Evolutionary conservation across 2,888 invertebrate genomes (phyloP).

Genomic region (Pseudococcus longispinus): DNA sequence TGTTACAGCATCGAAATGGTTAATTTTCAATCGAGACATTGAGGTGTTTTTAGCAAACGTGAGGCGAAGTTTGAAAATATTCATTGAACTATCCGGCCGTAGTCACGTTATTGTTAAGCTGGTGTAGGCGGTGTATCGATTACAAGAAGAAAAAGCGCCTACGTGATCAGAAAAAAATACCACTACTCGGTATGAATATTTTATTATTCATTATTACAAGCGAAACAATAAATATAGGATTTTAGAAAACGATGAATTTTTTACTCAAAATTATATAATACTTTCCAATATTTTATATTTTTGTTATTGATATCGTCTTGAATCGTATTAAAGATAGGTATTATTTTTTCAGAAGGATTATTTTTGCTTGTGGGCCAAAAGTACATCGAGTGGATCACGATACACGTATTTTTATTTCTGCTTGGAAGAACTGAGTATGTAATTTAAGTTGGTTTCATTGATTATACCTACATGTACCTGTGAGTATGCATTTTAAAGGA

Average conservation of each 20-base stretch:
- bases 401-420: not conserved
- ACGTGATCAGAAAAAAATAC: constrained; percentile 35
- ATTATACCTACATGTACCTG: not conserved
- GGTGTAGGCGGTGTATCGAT: constrained; percentile 39
- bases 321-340: not conserved
- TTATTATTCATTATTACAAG: constrained; percentile 14
- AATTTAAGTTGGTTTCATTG: not conserved
- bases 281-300: not conserved
- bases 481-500: not conserved
- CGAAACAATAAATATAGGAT: not conserved
- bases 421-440: not conserved
- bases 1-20: not conserved
- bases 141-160: constrained; percentile 29
- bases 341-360: not conserved
- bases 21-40: not conserved
- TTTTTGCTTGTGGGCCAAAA: not conserved
- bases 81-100: not conserved
- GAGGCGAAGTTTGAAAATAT: not conserved
- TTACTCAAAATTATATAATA: not conserved
- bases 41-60: not conserved
- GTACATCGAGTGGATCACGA: not conserved
- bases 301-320: not conserved
- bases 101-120: not conserved
- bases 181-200: constrained; percentile 16
- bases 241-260: not conserved